Evolutionary conservation across 2,797 vertebrate genomes (phyloP).

Genomic region (Hydrolagus colliei): DNA sequence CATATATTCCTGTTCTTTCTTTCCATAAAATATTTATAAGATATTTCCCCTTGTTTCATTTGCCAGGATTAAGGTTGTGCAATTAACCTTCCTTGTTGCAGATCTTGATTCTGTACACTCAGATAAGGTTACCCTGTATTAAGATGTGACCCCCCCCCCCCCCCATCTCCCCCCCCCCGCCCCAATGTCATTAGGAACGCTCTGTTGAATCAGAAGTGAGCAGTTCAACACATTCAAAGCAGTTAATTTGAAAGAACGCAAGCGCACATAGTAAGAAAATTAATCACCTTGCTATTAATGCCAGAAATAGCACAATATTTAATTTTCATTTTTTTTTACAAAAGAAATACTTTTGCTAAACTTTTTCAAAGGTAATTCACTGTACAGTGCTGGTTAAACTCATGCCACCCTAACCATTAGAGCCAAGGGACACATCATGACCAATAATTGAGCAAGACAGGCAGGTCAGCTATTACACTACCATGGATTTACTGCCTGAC

Average conservation of each 20-base stretch:
- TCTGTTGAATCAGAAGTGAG: background rate
- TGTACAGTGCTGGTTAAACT: too few relatives aligned
- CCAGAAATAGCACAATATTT: background rate
- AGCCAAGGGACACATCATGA: too few relatives aligned
- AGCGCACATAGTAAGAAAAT: background rate
- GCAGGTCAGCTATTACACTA: too few relatives aligned
- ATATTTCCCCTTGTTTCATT: background rate
- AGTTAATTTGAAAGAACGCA: background rate
- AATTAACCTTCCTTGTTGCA: slow-evolving; percentile 10
- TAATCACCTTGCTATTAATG: background rate
- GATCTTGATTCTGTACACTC: background rate
- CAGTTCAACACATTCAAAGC: background rate
- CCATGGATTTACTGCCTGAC: too few relatives aligned
- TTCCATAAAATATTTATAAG: slow-evolving; percentile 21
- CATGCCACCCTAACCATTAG: too few relatives aligned
- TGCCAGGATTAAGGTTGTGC: background rate
- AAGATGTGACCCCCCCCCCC: background rate
- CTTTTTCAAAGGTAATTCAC: background rate
- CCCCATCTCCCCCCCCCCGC: too few relatives aligned
- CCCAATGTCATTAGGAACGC: background rate
- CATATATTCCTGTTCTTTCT: background rate
- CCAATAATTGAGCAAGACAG: too few relatives aligned
- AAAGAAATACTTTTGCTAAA: background rate
- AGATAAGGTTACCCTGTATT: slow-evolving; percentile 12
- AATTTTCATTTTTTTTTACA: background rate